Conservation (phyloP, 2,888 invertebrate species). For the Amphipoea oculea region DNA sequence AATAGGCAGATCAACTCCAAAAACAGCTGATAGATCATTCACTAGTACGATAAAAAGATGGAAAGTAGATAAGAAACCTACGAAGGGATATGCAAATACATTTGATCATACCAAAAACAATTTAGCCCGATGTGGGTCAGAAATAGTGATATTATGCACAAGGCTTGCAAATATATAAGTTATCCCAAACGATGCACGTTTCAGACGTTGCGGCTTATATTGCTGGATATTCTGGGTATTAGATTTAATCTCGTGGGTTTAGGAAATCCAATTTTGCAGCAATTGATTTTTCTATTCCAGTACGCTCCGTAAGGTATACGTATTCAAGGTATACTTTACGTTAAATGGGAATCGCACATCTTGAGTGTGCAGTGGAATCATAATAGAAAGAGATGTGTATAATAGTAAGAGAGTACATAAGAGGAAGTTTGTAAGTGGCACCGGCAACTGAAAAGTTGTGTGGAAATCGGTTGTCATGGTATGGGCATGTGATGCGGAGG, state of each 20-base stretch:
- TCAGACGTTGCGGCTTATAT: slow-evolving; percentile 25
- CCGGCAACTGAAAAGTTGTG: no score
- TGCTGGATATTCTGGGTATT: slow-evolving; percentile 40
- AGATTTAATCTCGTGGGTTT: slow-evolving; percentile 46
- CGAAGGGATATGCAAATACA: slow-evolving; percentile 6
- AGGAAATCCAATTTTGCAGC: slow-evolving; percentile 39
- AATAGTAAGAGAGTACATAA: neutral
- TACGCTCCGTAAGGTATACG: neutral
- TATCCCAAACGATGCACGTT: slow-evolving; percentile 38
- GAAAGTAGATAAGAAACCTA: neutral
- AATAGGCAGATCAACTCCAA: neutral
- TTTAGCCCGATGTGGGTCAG: slow-evolving; percentile 27
- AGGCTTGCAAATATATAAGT: slow-evolving; percentile 31
- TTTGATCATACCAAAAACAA: slow-evolving; percentile 14
- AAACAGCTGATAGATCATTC: neutral
- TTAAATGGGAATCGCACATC: slow-evolving; percentile 22
- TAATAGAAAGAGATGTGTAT: neutral
- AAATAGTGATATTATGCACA: slow-evolving; percentile 31
- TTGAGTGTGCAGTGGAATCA: neutral
- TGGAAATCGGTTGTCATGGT: no score
- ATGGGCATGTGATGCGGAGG: no score
- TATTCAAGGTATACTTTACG: no score
- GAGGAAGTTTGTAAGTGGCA: no score
- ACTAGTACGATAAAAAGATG: neutral
- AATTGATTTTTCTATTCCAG: slow-evolving; percentile 39